Percentiles rank a stretch among this genome's conserved stretches.
Evolutionary conservation across 2,888 invertebrate species (phyloP).

Genomic region (Lagria hirta): DNA sequence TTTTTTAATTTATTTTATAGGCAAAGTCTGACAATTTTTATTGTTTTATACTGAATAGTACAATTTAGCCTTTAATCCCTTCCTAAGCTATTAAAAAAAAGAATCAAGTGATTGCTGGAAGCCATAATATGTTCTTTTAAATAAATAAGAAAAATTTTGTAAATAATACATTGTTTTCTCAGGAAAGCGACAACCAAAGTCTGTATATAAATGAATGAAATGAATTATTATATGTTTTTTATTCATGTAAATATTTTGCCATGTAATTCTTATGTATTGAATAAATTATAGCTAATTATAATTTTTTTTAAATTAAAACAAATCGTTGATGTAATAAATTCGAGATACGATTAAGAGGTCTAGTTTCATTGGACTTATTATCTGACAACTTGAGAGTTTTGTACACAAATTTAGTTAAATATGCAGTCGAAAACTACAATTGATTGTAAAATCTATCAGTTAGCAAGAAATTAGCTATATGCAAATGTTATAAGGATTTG

Average conservation of each 20-base stretch:
- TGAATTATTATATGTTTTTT: conserved; percentile 39
- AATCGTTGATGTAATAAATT: no score
- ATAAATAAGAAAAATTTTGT: conserved; percentile 27
- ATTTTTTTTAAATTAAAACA: no score
- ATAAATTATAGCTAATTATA: conserved; percentile 27
- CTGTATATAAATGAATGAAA: conserved; percentile 38
- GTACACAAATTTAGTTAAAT: no score
- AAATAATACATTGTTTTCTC: conserved; percentile 39
- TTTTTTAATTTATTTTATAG: conserved; percentile 31
- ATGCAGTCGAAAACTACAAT: no score
- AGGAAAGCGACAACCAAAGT: conserved; percentile 43
- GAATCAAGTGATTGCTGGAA: neutral
- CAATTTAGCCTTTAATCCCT: conserved; percentile 26
- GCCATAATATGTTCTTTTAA: conserved; percentile 22
- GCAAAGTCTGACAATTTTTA: conserved; percentile 35
- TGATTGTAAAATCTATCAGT: no score
- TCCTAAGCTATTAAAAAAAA: no score
- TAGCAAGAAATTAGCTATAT: no score
- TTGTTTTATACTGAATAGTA: conserved; percentile 36
- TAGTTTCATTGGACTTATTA: no score
- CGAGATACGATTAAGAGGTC: no score
- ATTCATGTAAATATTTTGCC: conserved; percentile 42
- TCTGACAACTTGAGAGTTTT: no score
- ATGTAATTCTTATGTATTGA: conserved; percentile 33
- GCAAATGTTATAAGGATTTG: no score